Evolutionary conservation across 2,797 vertebrate species (phyloP).

Genomic region (Nasua narica): DNA sequence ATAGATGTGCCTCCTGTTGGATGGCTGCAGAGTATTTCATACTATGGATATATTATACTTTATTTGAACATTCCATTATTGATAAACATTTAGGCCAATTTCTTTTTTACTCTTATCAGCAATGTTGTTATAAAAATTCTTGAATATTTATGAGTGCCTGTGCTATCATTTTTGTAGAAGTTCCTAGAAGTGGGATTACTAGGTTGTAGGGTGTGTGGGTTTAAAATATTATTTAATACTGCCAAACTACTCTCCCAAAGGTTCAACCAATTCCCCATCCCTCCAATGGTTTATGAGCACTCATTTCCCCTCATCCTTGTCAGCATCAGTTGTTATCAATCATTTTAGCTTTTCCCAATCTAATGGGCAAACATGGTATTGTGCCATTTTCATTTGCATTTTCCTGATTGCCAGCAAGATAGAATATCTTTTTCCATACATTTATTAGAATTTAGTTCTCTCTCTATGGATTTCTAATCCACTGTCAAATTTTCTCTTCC

Average conservation of each 20-base stretch:
- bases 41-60: neutral
- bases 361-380: neutral
- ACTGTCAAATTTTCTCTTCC: neutral
- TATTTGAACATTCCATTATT: neutral
- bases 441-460: neutral
- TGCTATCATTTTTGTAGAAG: neutral
- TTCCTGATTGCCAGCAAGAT: neutral
- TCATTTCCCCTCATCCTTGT: neutral
- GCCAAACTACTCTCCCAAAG: neutral
- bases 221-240: neutral
- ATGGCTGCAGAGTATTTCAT: neutral
- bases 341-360: neutral
- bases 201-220: neutral
- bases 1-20: neutral
- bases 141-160: neutral
- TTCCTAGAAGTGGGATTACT: neutral
- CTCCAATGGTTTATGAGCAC: neutral
- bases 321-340: neutral
- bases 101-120: neutral
- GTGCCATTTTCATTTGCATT: neutral
- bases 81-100: neutral
- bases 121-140: neutral
- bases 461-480: neutral
- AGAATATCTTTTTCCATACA: neutral
- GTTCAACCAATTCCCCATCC: neutral